phyloP scores from a whole-genome alignment of 1,140 invertebrate species.

The Saxidomus purpurata region DNA sequence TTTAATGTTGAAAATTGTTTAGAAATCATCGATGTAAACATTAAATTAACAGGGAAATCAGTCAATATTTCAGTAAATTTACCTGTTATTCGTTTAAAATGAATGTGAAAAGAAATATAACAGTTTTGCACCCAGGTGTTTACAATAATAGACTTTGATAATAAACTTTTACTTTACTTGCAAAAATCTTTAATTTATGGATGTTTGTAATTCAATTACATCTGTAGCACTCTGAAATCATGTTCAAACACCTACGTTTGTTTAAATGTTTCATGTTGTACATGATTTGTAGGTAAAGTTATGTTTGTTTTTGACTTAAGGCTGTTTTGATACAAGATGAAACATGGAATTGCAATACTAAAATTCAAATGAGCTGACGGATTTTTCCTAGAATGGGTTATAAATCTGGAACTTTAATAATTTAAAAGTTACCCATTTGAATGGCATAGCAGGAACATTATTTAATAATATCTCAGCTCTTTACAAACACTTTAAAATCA shows the following conservation, averaged over 20 bases:
- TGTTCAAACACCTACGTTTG: neutral
- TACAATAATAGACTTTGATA: neutral
- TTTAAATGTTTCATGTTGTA: neutral
- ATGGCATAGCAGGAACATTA: no score
- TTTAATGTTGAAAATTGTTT: neutral
- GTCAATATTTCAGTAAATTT: neutral
- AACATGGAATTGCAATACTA: neutral
- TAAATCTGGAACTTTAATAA: neutral
- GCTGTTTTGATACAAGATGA: neutral
- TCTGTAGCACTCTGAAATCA: neutral
- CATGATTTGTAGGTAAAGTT: neutral
- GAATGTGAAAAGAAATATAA: no score
- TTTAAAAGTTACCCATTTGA: no score
- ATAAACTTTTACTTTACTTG: neutral
- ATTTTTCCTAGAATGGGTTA: no score
- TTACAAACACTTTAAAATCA: no score
- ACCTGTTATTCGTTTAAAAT: no score
- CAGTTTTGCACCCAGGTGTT: neutral
- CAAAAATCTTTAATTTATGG: constrained; percentile 4
- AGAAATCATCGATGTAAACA: neutral
- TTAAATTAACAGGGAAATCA: neutral
- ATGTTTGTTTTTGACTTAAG: neutral
- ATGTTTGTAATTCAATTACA: constrained; percentile 24
- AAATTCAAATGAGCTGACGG: no score
- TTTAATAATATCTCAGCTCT: no score